These are phyloP conservation scores for Psilopogon haemacephalus DNA, from an alignment of 2,113 vertebrate species.

Conservation along the genomic window DNA sequence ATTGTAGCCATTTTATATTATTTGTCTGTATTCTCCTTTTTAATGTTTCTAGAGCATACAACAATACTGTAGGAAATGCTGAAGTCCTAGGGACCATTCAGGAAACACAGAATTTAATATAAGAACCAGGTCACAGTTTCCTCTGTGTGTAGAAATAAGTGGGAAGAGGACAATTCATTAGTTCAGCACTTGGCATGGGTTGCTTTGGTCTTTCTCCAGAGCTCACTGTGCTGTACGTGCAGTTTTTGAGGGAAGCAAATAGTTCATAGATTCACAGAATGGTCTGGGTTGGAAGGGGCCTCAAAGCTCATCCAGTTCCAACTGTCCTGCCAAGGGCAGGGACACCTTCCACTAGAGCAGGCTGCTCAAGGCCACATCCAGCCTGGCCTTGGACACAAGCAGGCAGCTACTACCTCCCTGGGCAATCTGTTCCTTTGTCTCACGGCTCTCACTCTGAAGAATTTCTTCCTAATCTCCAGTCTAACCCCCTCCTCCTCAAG, in stretches of 20 bases:
- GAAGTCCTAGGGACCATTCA: background rate
- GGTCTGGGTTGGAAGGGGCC: too few relatives aligned
- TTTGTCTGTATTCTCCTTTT: background rate
- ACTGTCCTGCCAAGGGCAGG: too few relatives aligned
- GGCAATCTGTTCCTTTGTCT: too few relatives aligned
- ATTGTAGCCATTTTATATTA: background rate
- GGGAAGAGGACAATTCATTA: slow-evolving; percentile 51
- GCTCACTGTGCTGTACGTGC: background rate
- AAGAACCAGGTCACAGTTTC: slow-evolving; percentile 16
- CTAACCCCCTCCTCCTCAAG: too few relatives aligned
- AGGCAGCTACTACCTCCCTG: too few relatives aligned
- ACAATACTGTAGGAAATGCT: background rate
- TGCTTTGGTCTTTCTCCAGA: slow-evolving; percentile 61
- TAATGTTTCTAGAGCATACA: background rate
- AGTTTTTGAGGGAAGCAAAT: slow-evolving; percentile 5
- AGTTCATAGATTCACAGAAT: background rate
- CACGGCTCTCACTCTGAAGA: too few relatives aligned
- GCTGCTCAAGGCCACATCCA: too few relatives aligned
- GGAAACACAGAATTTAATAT: slow-evolving; percentile 27
- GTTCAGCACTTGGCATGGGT: slow-evolving; percentile 39
- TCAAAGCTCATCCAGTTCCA: too few relatives aligned
- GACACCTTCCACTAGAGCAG: too few relatives aligned
- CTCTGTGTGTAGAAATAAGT: slow-evolving; percentile 44
- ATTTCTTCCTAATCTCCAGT: too few relatives aligned
- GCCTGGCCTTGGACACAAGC: too few relatives aligned